Base-by-base conservation (phyloP, 2,888 invertebrate species). In the Sicus ferrugineus region DNA sequence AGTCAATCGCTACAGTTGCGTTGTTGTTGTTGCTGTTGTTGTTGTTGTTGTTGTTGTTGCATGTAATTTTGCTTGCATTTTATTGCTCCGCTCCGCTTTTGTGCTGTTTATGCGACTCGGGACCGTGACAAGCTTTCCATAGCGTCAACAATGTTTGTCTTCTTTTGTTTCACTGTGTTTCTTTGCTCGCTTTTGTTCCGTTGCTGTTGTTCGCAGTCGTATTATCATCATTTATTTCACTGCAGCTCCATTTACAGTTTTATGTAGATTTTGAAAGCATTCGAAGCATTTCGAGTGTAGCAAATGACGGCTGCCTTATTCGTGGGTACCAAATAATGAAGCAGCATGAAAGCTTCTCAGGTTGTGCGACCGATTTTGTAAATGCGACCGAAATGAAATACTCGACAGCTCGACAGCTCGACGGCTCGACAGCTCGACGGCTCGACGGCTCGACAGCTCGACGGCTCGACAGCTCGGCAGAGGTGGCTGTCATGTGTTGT, bases 91-190 rank as follows among this genome's bases (percentile, higher is more conserved):
- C 2, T 26, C 26, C 38, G 46, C 26, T 21, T 28, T 21, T 4
- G 54, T 6, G 11, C 26, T 54, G 23, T 28, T 54, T 54, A 14
- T 54, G 28, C 4, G 54, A 28, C 28, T 54, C 14, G 14, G 9
- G 26, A 54, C 23, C 54, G 54, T 54, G 28, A 54, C 54, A 54
- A 54, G 28, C 54, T 54, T 28, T 54, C 28, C 28, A 23, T 50
- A 2, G 4, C 19, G 14, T 54, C 16, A 54, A 28, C 14, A 14
- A 28, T 54, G 6, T 54, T 28, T 54, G 21, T 52, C 5, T 2
- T n/a, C 23, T n/a, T 52, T 52, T 11, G 50, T 4, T 52, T 52
- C 4, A 3, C 11, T 52, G 50, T 52, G 4, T 2, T 52, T 23
- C 6, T 52, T 19, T 52, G 9, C 6, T 52, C 19, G 16, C n/a